phyloP scores from a whole-genome alignment of 2,888 invertebrate genomes.

The Alcis repandata region DNA sequence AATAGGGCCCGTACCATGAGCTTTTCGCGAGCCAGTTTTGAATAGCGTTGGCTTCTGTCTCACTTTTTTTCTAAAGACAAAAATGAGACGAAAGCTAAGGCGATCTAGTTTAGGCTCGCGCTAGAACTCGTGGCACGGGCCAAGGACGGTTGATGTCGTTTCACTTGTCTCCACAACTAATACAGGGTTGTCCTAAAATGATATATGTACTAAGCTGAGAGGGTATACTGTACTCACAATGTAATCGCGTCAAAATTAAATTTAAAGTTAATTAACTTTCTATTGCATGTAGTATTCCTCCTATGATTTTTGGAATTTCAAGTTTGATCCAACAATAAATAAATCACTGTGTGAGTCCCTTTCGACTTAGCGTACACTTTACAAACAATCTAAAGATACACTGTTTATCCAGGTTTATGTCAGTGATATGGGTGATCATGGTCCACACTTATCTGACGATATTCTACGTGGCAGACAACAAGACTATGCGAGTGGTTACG shows the following conservation, averaged over 20 bases:
- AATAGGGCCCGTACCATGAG: too few species aligned
- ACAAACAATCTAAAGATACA: background rate
- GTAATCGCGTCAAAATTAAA: too few species aligned
- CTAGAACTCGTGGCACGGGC: too few species aligned
- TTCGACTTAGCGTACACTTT: background rate
- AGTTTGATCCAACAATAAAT: background rate
- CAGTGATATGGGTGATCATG: conserved; percentile 93
- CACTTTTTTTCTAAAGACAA: too few species aligned
- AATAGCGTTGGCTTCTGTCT: too few species aligned
- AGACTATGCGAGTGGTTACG: conserved; percentile 90
- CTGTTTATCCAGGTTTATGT: conserved; percentile 86
- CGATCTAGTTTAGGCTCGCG: too few species aligned
- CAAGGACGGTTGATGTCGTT: background rate
- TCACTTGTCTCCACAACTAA: background rate
- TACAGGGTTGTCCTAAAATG: background rate
- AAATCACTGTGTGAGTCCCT: background rate
- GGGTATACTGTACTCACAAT: background rate
- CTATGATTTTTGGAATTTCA: background rate
- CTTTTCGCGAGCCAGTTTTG: too few species aligned
- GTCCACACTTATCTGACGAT: conserved; percentile 94
- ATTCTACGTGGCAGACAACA: conserved; percentile 92
- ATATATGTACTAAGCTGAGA: background rate
- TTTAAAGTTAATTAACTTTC: too few species aligned
- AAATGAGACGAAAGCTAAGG: too few species aligned
- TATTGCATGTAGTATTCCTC: too few species aligned